Conservation (phyloP, 1,140 invertebrate genomes). For the Lordiphosa mommai region DNA sequence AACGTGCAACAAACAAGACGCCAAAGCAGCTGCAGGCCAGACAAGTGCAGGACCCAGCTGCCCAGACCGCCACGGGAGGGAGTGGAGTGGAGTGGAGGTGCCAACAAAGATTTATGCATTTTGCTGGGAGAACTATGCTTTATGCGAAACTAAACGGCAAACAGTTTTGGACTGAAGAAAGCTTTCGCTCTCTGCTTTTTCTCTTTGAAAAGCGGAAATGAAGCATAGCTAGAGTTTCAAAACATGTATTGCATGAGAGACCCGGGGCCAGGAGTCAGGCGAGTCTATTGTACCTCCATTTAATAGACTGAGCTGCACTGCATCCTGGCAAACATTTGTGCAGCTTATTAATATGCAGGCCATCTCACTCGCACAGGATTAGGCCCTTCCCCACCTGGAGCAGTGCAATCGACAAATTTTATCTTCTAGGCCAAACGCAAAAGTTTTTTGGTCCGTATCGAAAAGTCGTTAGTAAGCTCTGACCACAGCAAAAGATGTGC, state of each 20-base stretch:
- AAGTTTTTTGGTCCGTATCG: slow-evolving; percentile 62
- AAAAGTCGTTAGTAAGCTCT: slow-evolving; percentile 70
- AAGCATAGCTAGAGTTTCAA: slow-evolving; percentile 21
- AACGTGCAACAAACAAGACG: slow-evolving; percentile 67
- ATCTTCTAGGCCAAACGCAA: slow-evolving; percentile 56
- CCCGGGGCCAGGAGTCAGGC: slow-evolving; percentile 3
- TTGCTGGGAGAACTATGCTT: slow-evolving; percentile 51
- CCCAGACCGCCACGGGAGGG: slow-evolving; percentile 7
- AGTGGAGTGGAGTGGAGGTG: slow-evolving; percentile 36
- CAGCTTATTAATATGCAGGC: slow-evolving; percentile 68
- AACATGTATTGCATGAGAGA: slow-evolving; percentile 32
- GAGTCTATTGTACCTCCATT: slow-evolving; percentile 53
- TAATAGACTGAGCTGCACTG: slow-evolving; percentile 62
- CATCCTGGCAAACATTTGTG: slow-evolving; percentile 60
- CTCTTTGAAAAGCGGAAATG: slow-evolving; percentile 25
- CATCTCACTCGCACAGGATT: slow-evolving; percentile 32
- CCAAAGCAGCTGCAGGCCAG: slow-evolving; percentile 32
- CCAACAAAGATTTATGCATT: slow-evolving; percentile 74
- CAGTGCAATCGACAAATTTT: slow-evolving; percentile 56
- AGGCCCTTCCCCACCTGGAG: slow-evolving; percentile 5
- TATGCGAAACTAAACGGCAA: slow-evolving; percentile 70
- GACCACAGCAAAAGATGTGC: slow-evolving; percentile 58
- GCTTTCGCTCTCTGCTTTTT: slow-evolving; percentile 18
- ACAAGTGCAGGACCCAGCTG: slow-evolving; percentile 6
- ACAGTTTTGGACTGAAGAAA: slow-evolving; percentile 60